A percentile compares a stretch with the other conserved stretches of the same genome.
These are phyloP conservation scores for Rafetus swinhoei DNA, from an alignment of 2,113 vertebrate genomes.

Conservation along the genomic window DNA sequence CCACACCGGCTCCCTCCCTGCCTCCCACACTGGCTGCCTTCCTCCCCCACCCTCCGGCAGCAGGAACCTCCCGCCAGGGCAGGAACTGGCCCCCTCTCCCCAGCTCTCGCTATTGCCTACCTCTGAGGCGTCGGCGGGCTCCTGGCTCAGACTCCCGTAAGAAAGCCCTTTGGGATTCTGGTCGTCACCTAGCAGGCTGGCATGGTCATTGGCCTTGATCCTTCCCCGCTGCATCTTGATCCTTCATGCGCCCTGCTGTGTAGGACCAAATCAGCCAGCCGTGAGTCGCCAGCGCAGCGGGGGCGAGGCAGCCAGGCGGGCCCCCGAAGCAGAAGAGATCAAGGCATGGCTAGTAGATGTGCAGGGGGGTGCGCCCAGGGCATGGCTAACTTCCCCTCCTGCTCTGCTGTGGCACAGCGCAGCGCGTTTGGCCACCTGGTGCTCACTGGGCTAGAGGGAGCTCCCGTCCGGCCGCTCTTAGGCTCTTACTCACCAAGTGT, in stretches of 20 bases:
- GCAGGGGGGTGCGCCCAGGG: background rate
- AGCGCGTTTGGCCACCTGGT: background rate
- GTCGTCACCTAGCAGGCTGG: background rate
- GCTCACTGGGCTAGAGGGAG: too few relatives aligned
- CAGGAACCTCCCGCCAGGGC: too few relatives aligned
- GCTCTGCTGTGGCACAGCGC: background rate
- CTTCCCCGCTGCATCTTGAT: background rate
- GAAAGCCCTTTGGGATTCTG: accelerated
- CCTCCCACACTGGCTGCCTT: too few relatives aligned
- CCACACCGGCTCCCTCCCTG: too few relatives aligned
- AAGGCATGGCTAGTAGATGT: background rate
- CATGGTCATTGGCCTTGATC: background rate
- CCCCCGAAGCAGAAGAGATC: background rate
- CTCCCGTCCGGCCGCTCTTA: too few relatives aligned
- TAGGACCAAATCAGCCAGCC: background rate
- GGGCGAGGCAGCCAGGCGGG: background rate
- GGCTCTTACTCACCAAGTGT: background rate
- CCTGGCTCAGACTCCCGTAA: constrained; percentile 13
- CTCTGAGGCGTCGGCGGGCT: background rate
- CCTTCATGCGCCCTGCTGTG: background rate
- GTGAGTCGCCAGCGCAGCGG: background rate
- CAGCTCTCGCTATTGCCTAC: background rate
- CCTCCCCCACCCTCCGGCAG: too few relatives aligned
- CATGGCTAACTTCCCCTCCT: accelerated
- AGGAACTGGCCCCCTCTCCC: background rate